Base-by-base conservation (phyloP, 1,140 invertebrate genomes). In the Sinonovacula constricta region DNA sequence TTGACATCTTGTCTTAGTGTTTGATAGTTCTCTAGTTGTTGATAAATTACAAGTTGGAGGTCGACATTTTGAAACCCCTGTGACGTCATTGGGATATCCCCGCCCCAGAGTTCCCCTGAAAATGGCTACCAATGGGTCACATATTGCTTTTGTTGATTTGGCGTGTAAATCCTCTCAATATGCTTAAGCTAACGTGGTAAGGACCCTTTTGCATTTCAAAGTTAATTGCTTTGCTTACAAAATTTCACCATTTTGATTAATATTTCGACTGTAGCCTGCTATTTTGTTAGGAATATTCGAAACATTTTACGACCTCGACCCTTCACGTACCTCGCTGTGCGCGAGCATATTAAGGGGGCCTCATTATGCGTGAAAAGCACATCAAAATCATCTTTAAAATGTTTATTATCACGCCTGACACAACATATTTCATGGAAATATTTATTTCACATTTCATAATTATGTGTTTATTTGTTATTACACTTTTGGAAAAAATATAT, bases 101-200 rank as follows among this genome's bases (percentile, higher is more conserved):
- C 34, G 63, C 75, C 75, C 75, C 62, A 7, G 53, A 56, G 69
- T 24, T 66, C 63, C 24, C 26, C 15, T 39, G 54, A 39, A 33
- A 78, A 78, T 78, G 75, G 66, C 75, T 78, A 49, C 75, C 75
- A 33, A 60, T 68, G 75, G 75, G 75, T 69, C 72, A 76, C 51
- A 57, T 45, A 5, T 3, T 28, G 28, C 2, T 30, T 30, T 45
- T 60, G 51, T 30, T 78, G 31, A 31, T 14, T 31, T 66, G n/a
- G 36, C 22, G 5, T 4, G 4, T 15, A 33, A 22, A n/a, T 62
- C 45, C 22, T 15, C 15, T 12, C 14, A 0, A 24, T 26, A 45
- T 39, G 3, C 2, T 54, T 26, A 2, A n/a, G 15, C 28, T 12
- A 24, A 31, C 31, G 7, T 30, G 34, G 31, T 18, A 56, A 54